phyloP scores from a whole-genome alignment of 2,797 vertebrate species.

The Megaceryle alcyon region DNA sequence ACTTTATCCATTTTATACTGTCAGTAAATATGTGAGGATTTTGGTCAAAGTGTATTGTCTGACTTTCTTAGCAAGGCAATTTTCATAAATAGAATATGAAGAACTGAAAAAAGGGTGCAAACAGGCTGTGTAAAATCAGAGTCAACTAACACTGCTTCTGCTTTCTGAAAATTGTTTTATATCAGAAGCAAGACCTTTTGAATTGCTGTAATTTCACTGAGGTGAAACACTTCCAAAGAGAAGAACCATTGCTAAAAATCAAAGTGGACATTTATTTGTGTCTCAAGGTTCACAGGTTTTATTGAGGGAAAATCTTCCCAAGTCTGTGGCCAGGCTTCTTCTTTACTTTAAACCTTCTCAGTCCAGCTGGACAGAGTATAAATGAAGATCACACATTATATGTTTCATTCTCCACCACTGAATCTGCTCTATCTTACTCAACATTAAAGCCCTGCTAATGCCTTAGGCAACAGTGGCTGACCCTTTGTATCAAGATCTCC shows the following conservation, averaged over 20 bases:
- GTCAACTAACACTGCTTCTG: background rate
- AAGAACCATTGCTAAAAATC: background rate
- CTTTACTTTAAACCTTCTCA: background rate
- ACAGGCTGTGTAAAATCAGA: background rate
- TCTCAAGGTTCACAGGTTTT: background rate
- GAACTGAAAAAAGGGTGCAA: background rate
- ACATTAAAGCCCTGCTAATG: background rate
- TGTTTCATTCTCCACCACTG: background rate
- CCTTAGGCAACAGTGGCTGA: constrained; percentile 16
- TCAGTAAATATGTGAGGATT: background rate
- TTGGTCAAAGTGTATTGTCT: background rate
- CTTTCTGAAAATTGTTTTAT: background rate
- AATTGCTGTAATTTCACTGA: background rate
- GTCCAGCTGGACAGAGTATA: background rate
- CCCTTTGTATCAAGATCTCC: constrained; percentile 38
- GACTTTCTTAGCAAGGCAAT: background rate
- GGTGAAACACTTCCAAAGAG: background rate
- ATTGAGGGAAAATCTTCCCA: background rate
- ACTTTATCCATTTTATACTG: background rate
- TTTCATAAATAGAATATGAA: background rate
- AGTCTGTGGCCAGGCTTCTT: background rate
- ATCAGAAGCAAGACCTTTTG: background rate
- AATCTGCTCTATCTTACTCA: background rate
- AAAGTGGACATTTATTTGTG: background rate
- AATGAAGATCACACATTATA: background rate